Evolutionary conservation across 2,113 vertebrate species (phyloP).

Genomic region (Apaloderma vittatum): DNA sequence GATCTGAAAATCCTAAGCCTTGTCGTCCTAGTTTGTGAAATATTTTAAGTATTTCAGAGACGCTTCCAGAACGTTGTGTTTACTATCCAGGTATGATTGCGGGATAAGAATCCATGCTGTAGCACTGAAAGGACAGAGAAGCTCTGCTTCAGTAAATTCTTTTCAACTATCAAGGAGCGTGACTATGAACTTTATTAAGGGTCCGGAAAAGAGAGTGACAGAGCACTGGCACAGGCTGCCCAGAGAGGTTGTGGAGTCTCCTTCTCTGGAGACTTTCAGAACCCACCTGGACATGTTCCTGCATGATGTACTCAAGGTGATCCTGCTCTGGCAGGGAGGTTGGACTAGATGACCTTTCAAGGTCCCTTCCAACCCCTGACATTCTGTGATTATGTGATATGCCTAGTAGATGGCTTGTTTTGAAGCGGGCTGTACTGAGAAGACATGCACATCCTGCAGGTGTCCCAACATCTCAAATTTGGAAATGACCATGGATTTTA

Average conservation of each 20-base stretch:
- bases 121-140: not conserved
- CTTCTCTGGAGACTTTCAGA: too few relatives aligned
- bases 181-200: not conserved
- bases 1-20: not conserved
- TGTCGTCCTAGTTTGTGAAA: not conserved
- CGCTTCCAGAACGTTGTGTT: not conserved
- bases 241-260: too few relatives aligned
- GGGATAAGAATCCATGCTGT: not conserved
- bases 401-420: not conserved
- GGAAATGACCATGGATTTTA: not conserved
- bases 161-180: not conserved
- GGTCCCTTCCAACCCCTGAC: too few relatives aligned
- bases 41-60: not conserved
- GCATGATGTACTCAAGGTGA: too few relatives aligned
- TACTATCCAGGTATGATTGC: not conserved
- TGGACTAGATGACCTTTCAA: too few relatives aligned
- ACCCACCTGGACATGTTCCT: too few relatives aligned
- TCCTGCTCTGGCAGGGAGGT: too few relatives aligned
- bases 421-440: not conserved
- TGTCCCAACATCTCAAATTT: not conserved
- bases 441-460: not conserved
- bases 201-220: not conserved
- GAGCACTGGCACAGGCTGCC: too few relatives aligned
- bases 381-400: not conserved
- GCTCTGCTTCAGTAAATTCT: not conserved